Evolutionary conservation across 2,888 invertebrate species (phyloP).

Genomic region (Schizaphis graminum): DNA sequence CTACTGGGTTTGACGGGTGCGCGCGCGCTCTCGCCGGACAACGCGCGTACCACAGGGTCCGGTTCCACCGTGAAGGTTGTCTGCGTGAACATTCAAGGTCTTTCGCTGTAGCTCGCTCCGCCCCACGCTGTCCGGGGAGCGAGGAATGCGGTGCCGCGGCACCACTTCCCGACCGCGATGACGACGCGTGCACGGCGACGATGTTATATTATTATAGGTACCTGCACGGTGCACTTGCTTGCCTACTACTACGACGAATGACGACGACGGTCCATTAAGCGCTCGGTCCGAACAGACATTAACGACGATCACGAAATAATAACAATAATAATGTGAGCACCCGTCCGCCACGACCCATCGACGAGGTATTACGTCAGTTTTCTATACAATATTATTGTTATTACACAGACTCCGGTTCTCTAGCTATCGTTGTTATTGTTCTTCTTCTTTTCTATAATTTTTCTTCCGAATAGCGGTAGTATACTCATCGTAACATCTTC

Average conservation of each 20-base stretch:
- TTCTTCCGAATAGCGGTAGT: background rate
- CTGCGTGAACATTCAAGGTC: conserved; percentile 63
- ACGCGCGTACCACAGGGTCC: conserved; percentile 63
- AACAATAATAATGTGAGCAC: conserved; percentile 47
- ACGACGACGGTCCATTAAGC: conserved; percentile 25
- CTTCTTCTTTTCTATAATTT: background rate
- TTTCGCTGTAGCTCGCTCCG: background rate
- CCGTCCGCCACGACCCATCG: background rate
- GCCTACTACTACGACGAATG: background rate
- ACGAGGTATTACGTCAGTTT: conserved; percentile 51
- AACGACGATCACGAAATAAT: conserved; percentile 58
- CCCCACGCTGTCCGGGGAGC: background rate
- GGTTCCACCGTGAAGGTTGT: conserved; percentile 63
- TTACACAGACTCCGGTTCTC: background rate
- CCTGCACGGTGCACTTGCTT: background rate
- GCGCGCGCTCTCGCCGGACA: conserved; percentile 61
- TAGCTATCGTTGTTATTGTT: background rate
- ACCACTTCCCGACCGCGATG: conserved; percentile 3
- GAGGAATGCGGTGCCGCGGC: conserved; percentile 56
- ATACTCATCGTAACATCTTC: background rate
- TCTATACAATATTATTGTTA: background rate
- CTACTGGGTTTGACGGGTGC: background rate
- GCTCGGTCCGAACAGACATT: conserved; percentile 25
- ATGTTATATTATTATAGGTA: background rate
- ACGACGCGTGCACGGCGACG: background rate